These are phyloP conservation scores for Onychorhynchus coronatus DNA, from an alignment of 2,113 vertebrate genomes.

Conservation along the genomic window DNA sequence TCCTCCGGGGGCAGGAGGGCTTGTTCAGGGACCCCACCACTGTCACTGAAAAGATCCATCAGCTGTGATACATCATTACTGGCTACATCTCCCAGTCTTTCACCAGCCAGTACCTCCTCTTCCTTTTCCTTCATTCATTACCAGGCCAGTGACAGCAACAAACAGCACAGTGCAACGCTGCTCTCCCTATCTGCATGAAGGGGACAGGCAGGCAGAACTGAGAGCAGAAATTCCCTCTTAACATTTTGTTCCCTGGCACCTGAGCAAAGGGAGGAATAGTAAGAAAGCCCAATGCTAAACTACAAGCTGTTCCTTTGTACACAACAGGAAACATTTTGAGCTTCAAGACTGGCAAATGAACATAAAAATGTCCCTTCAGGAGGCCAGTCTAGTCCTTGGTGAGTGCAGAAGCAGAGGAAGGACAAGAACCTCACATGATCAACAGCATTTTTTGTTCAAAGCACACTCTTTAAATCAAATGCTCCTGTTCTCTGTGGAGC, in stretches of 20 bases:
- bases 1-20: not conserved
- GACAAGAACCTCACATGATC: not conserved
- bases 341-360: not conserved
- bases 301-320: not conserved
- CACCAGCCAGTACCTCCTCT: not conserved
- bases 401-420: not conserved
- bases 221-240: not conserved
- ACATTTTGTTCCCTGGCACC: not conserved
- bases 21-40: not conserved
- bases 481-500: not conserved
- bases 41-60: not conserved
- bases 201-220: not conserved
- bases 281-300: not conserved
- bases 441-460: not conserved
- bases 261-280: not conserved
- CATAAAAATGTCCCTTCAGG: not conserved
- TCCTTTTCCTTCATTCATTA: not conserved
- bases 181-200: not conserved
- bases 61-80: not conserved
- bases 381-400: not conserved
- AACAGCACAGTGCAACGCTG: not conserved
- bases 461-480: not conserved
- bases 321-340: not conserved
- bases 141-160: accelerated
- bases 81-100: not conserved